Percentiles rank a stretch among this genome's conserved stretches.
Evolutionary conservation across 1,140 invertebrate species (phyloP).

Genomic region (Neotoxoptera formosana): DNA sequence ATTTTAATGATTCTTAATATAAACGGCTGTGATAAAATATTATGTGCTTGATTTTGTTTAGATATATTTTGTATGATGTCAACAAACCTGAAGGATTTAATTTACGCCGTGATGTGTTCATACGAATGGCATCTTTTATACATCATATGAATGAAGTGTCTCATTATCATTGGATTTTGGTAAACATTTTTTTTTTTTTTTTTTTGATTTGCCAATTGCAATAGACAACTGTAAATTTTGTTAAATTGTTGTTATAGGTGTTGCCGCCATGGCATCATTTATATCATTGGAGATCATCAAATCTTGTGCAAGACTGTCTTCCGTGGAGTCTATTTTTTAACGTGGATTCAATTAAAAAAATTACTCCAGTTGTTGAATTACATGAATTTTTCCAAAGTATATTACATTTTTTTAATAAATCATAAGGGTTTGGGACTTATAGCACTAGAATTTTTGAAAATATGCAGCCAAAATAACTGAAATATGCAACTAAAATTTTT

Average conservation of each 20-base stretch:
- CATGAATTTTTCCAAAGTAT: slow-evolving; percentile 77
- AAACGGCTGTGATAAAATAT: neutral
- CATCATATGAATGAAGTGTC: slow-evolving; percentile 70
- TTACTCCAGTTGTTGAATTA: slow-evolving; percentile 88
- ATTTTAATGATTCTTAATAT: neutral
- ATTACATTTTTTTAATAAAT: neutral
- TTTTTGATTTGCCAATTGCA: neutral
- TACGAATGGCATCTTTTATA: slow-evolving; percentile 86
- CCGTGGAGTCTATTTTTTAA: slow-evolving; percentile 91
- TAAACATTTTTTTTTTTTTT: slow-evolving; percentile 61
- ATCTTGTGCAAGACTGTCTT: slow-evolving; percentile 67
- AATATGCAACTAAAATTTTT: too few species aligned
- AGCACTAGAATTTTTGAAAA: too few species aligned
- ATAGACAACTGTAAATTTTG: neutral
- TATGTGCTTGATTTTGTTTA: slow-evolving; percentile 34
- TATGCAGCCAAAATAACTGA: too few species aligned
- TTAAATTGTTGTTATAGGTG: slow-evolving; percentile 66
- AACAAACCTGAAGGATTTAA: slow-evolving; percentile 97
- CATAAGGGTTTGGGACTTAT: too few species aligned
- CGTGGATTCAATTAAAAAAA: slow-evolving; percentile 77
- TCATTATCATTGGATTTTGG: slow-evolving; percentile 67
- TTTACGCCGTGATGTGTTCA: slow-evolving; percentile 92
- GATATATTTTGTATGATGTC: slow-evolving; percentile 87
- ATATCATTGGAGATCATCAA: slow-evolving; percentile 85
- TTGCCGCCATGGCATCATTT: slow-evolving; percentile 90